These are phyloP conservation scores for Aurelia aurita complex sp. Pacific DNA, from an alignment of 30 jellyfish, hydroid and myxozoan species.

Conservation along the genomic window DNA sequence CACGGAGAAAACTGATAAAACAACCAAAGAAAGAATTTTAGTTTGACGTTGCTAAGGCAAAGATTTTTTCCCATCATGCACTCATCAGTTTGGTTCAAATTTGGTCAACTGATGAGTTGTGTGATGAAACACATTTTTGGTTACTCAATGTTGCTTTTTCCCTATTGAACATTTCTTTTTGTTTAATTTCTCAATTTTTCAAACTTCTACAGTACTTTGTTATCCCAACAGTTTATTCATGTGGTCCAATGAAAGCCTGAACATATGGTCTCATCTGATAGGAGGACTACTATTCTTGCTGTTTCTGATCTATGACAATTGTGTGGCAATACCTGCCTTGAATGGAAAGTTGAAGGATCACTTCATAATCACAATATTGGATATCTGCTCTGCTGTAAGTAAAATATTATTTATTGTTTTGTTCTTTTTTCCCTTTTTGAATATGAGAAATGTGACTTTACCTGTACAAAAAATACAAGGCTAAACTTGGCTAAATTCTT, in stretches of 20 bases:
- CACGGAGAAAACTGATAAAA: too few relatives aligned
- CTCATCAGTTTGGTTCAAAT: too few relatives aligned
- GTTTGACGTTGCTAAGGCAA: too few relatives aligned
- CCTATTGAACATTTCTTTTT: background rate
- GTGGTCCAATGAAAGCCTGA: conserved; percentile 89
- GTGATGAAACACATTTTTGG: background rate
- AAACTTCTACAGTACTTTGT: background rate
- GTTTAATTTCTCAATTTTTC: background rate
- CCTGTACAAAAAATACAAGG: too few relatives aligned
- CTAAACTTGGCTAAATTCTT: too few relatives aligned
- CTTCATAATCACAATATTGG: conserved; percentile 58
- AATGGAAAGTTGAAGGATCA: conserved; percentile 60
- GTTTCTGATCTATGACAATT: conserved; percentile 45
- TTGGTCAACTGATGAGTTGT: background rate
- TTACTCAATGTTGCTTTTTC: background rate
- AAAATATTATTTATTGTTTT: background rate
- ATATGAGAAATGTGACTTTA: background rate
- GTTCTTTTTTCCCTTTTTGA: background rate
- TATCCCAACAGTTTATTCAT: conserved; percentile 41
- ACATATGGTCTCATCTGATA: conserved; percentile 88
- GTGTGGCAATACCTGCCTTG: conserved; percentile 35
- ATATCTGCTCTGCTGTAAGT: conserved; percentile 70
- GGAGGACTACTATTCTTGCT: conserved; percentile 79
- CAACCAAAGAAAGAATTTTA: too few relatives aligned
- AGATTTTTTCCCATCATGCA: too few relatives aligned